Conservation (phyloP, 2,797 vertebrate species). For the Danio aesculapii region DNA sequence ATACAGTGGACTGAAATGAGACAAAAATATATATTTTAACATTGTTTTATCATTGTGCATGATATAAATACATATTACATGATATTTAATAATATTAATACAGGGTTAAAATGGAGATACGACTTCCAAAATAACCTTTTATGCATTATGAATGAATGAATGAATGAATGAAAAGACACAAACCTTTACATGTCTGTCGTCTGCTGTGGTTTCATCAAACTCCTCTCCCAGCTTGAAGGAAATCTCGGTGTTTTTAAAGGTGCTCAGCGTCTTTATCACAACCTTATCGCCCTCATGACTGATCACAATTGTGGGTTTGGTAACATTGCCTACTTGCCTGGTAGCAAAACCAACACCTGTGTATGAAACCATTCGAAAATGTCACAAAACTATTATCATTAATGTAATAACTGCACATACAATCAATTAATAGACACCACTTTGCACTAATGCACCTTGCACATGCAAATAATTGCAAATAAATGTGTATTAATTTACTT, state of each 20-base stretch:
- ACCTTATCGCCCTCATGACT: constrained; percentile 90
- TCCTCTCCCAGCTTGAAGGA: constrained; percentile 92
- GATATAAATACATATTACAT: neutral
- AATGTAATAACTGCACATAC: neutral
- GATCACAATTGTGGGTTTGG: constrained; percentile 93
- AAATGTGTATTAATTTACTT: constrained; percentile 60
- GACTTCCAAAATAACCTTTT: neutral
- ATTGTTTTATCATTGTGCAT: neutral
- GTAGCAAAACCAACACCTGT: constrained; percentile 93
- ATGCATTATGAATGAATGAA: neutral
- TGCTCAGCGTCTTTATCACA: constrained; percentile 89
- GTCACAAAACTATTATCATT: neutral
- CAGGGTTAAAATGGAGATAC: neutral
- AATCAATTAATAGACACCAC: neutral
- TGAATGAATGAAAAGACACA: constrained; percentile 61
- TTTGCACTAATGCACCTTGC: constrained; percentile 13
- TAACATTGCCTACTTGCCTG: constrained; percentile 94
- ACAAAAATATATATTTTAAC: constrained; percentile 40
- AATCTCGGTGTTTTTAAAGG: constrained; percentile 95
- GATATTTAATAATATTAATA: too few species aligned
- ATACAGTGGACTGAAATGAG: constrained; percentile 85
- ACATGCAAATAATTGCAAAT: neutral
- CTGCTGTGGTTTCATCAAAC: constrained; percentile 93
- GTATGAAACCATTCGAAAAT: neutral
- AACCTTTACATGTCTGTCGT: constrained; percentile 95